Conservation (phyloP, 2,113 vertebrate genomes). For the Mungos mungo region DNA sequence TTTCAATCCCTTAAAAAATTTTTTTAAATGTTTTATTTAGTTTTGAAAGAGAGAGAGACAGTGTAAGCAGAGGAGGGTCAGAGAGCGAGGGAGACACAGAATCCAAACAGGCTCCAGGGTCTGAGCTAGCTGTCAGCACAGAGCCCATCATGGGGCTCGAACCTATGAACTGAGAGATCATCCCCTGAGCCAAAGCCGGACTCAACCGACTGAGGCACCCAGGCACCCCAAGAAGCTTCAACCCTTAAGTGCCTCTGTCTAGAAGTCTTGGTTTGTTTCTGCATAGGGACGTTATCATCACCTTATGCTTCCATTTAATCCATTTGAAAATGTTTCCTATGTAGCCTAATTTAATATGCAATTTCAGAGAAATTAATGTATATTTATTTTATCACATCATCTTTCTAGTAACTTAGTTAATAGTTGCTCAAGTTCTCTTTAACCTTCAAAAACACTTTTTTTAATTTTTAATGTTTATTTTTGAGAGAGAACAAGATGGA, state of each 20-base stretch:
- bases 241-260: neutral
- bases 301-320: neutral
- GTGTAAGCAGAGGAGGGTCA: too few species aligned
- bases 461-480: too few species aligned
- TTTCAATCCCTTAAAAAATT: neutral
- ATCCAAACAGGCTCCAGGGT: too few species aligned
- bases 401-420: neutral
- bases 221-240: neutral
- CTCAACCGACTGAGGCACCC: too few species aligned
- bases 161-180: too few species aligned
- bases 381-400: neutral
- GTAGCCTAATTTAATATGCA: neutral
- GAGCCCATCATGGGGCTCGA: too few species aligned
- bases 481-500: too few species aligned
- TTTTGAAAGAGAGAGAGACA: too few species aligned
- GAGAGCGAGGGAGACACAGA: too few species aligned
- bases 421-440: neutral
- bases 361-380: neutral
- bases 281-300: neutral
- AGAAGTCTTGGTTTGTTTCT: neutral
- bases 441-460: neutral
- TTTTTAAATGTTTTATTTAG: too few species aligned
- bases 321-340: neutral
- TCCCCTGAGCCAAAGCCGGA: too few species aligned
- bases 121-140: too few species aligned